Conservation (phyloP, 1,140 invertebrate species). For the Bombus haemorrhoidalis region DNA sequence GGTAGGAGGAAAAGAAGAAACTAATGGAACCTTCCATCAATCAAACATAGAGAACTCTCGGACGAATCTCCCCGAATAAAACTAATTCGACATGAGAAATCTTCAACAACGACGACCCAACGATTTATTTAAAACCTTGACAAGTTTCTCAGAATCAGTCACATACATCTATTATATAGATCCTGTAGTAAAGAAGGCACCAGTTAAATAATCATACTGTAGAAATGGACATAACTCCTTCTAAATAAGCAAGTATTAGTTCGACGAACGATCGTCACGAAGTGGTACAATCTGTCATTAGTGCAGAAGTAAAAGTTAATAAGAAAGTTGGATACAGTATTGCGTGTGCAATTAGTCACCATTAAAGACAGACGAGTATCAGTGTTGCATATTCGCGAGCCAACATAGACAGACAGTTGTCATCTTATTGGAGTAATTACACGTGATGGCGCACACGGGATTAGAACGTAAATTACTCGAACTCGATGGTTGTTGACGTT, state of each 20-base stretch:
- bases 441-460: background rate
- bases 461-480: background rate
- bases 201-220: background rate
- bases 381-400: background rate
- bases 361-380: background rate
- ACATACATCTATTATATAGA: background rate
- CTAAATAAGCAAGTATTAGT: background rate
- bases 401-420: background rate
- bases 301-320: conserved; percentile 23
- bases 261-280: background rate
- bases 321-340: conserved; percentile 15
- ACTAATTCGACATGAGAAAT: background rate
- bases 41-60: background rate
- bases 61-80: background rate
- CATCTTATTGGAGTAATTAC: conserved; percentile 29
- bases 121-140: background rate
- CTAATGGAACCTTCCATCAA: background rate
- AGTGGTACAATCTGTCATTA: background rate
- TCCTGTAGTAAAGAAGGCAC: background rate
- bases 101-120: no score
- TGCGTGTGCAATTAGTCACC: conserved; percentile 12
- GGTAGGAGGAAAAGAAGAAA: background rate
- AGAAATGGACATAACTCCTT: background rate
- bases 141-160: background rate
- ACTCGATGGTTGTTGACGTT: background rate